Percentiles rank a stretch among this genome's conserved stretches.
Conservation (phyloP, 92 coral and sea anemone genomes). For the Diadumene lineata region DNA sequence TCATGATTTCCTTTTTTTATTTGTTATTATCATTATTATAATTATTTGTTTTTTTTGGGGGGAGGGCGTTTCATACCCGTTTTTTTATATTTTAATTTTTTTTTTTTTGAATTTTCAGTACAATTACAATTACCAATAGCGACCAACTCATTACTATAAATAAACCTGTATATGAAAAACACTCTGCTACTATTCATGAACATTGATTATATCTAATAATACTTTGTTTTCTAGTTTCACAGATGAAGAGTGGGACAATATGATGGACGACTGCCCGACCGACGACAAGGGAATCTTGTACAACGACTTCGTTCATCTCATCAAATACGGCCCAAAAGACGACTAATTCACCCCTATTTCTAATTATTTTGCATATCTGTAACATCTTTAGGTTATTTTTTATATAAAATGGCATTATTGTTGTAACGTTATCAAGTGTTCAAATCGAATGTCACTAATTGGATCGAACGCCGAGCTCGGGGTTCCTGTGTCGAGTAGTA, state of each 20-base stretch:
- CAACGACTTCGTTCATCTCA: constrained; percentile 50
- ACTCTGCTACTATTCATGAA: neutral
- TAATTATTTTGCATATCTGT: neutral
- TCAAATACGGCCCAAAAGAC: constrained; percentile 67
- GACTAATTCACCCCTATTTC: constrained; percentile 30
- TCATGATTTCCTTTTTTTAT: no score
- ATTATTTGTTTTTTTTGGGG: no score
- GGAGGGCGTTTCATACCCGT: no score
- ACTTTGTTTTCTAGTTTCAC: constrained; percentile 30
- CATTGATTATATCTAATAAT: neutral
- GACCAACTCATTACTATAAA: neutral
- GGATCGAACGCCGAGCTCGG: constrained; percentile 15
- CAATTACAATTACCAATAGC: no score
- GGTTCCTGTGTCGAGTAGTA: constrained; percentile 5
- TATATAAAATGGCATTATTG: neutral
- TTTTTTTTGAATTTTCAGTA: neutral
- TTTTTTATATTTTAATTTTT: no score
- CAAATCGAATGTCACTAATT: neutral
- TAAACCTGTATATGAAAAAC: neutral
- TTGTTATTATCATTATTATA: no score
- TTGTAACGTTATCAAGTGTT: no score
- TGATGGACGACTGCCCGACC: constrained; percentile 48
- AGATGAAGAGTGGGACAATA: constrained; percentile 41
- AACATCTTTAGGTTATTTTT: constrained; percentile 2
- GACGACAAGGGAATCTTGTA: constrained; percentile 61